Percentiles rank a stretch among this genome's conserved stretches.
Conservation (phyloP, 2,113 vertebrate genomes). For the Pseudorasbora parva region DNA sequence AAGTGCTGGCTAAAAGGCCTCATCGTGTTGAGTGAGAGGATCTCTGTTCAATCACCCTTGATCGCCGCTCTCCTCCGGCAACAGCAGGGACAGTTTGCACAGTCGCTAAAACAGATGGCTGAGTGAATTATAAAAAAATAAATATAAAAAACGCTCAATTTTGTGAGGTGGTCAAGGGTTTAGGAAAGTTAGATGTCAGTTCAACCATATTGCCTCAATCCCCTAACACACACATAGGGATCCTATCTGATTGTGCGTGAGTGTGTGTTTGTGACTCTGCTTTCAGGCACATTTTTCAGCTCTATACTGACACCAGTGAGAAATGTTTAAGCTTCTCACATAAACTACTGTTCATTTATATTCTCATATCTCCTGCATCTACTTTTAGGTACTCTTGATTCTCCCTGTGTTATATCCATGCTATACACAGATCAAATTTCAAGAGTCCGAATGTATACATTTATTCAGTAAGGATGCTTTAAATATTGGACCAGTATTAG, state of each 20-base stretch:
- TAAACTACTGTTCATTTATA: not conserved
- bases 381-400: not conserved
- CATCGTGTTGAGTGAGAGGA: not conserved
- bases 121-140: not conserved
- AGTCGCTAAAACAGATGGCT: not conserved
- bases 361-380: not conserved
- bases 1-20: not conserved
- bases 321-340: not conserved
- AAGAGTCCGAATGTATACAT: not conserved
- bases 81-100: not conserved
- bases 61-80: not conserved
- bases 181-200: not conserved
- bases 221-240: not conserved
- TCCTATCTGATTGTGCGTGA: not conserved
- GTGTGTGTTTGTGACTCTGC: not conserved
- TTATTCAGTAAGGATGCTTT: not conserved
- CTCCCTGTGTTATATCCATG: not conserved
- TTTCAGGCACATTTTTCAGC: not conserved
- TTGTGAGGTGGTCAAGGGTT: conserved; percentile 1
- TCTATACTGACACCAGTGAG: not conserved
- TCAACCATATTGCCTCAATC: not conserved
- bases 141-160: not conserved
- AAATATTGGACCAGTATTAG: not conserved
- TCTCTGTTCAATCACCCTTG: conserved; percentile 5
- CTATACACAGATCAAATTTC: not conserved